Evolutionary conservation across 1,140 invertebrate species (phyloP), one percentile per base, ranked within the genome.

Genomic region (Phthorimaea operculella): DNA sequence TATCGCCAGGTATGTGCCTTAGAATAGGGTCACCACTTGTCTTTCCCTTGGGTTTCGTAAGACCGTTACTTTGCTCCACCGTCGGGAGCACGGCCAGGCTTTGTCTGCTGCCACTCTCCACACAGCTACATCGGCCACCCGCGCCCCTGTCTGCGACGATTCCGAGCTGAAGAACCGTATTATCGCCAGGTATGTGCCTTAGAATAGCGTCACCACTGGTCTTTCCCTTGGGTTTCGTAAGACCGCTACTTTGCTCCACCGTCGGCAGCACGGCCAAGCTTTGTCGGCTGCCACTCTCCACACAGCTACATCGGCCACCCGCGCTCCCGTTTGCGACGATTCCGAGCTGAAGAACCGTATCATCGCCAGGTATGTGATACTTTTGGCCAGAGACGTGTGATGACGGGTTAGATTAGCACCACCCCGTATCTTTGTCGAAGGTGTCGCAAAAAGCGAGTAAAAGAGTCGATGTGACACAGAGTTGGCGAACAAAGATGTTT

Each of bases 31-130:
- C n/a, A n/a, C n/a, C n/a, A n/a, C n/a, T n/a, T n/a, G n/a, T n/a
- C n/a, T n/a, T n/a, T n/a, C n/a, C n/a, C n/a, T n/a, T n/a, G n/a
- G n/a, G n/a, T n/a, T n/a, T n/a, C 88, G 92, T 51, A 95, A 96
- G 17, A 94, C 93, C 11, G 94, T 96, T 65, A 90, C 97, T 1
- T 87, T 96, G n/a, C 86, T 98, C 55, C 92, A 96, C 81, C 90
- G 95, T 56, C 91, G 96, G 79, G 95, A 97, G 74, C 90, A 90
- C 61, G 95, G 94, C 0, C 92, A 95, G 66, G 66, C 79, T 17
- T 61, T 81, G 18, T 65, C 71, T 1, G 59, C 63, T 49, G 75
- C 68, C 45, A 72, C 77, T 1, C 66, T 80, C 47, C n/a, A n/a
- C n/a, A 71, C 70, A 64, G 52, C 68, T 51, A n/a, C n/a, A n/a